These are phyloP conservation scores for Mechanitis mazaeus DNA, from an alignment of 2,888 invertebrate species.

Conservation along the genomic window DNA sequence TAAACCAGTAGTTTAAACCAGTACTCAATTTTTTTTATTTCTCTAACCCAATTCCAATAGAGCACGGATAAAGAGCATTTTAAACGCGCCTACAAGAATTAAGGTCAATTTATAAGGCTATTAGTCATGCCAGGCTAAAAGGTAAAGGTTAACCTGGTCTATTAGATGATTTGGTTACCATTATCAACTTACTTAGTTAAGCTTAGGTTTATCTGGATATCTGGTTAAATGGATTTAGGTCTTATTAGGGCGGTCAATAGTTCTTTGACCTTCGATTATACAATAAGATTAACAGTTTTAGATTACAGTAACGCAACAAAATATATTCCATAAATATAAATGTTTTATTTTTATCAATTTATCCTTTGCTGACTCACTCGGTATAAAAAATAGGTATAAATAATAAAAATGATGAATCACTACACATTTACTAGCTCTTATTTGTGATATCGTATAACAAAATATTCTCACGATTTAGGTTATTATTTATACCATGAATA, in stretches of 20 bases:
- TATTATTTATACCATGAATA: constrained; percentile 15
- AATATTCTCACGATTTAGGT: constrained; percentile 10
- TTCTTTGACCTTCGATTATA: too few relatives aligned
- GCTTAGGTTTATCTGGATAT: constrained; percentile 5
- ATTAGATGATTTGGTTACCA: constrained; percentile 25
- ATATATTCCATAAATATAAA: too few relatives aligned
- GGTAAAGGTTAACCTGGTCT: constrained; percentile 44
- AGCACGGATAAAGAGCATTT: constrained; percentile 17
- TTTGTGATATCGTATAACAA: not conserved
- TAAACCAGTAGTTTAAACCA: not conserved
- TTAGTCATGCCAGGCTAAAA: constrained; percentile 39
- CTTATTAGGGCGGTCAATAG: not conserved
- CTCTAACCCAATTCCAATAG: constrained; percentile 1
- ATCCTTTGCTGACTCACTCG: too few relatives aligned
- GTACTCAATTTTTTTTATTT: not conserved
- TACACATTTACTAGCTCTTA: too few relatives aligned
- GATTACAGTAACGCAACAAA: too few relatives aligned
- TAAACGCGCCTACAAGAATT: constrained; percentile 39
- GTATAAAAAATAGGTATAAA: too few relatives aligned
- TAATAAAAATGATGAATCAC: too few relatives aligned
- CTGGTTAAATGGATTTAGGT: not conserved
- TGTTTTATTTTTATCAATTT: too few relatives aligned
- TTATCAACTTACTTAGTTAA: constrained; percentile 9
- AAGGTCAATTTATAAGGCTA: constrained; percentile 53
- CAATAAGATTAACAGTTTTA: too few relatives aligned